phyloP scores from a whole-genome alignment of 2,113 vertebrate genomes.

The Pongo pygmaeus region DNA sequence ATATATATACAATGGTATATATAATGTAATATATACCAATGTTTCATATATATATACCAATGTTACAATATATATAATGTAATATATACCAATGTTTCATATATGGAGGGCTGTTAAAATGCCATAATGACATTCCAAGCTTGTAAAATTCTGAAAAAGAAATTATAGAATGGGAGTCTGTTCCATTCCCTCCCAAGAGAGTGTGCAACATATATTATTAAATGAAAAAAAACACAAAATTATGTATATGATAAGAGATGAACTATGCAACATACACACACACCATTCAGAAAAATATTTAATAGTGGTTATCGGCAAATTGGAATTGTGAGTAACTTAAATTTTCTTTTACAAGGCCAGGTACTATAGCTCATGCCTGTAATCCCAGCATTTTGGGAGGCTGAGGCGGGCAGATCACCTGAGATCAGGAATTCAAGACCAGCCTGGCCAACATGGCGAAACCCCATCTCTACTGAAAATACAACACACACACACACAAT shows the following conservation, averaged over 20 bases:
- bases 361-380: too few species aligned
- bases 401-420: too few species aligned
- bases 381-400: too few species aligned
- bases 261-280: neutral
- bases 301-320: neutral
- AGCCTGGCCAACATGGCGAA: too few species aligned
- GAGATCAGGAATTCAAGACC: too few species aligned
- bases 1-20: too few species aligned
- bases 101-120: neutral
- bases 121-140: neutral
- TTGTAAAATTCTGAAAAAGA: conserved; percentile 29
- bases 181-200: neutral
- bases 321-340: neutral
- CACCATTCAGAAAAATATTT: neutral
- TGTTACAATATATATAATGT: neutral
- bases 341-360: neutral
- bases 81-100: neutral
- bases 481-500: too few species aligned
- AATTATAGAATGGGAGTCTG: neutral
- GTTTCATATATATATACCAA: too few species aligned
- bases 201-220: neutral
- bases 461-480: too few species aligned
- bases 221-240: neutral
- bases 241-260: neutral
- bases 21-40: too few species aligned